These are phyloP conservation scores for Sebastes aleutianus DNA, from an alignment of 2,797 vertebrate genomes.

Conservation along the genomic window DNA sequence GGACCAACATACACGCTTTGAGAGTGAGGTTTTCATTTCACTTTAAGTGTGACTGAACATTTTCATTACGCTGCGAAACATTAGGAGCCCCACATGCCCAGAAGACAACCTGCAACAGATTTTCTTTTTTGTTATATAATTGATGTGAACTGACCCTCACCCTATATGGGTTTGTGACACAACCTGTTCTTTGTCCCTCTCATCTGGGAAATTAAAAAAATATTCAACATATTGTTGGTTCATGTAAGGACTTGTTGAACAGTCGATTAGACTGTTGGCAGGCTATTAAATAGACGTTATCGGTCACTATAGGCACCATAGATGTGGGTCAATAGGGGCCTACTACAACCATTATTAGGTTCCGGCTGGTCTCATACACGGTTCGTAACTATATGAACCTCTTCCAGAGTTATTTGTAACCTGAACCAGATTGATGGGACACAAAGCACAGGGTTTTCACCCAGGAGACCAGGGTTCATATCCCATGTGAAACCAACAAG, in stretches of 20 bases:
- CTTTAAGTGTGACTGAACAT: conserved; percentile 11
- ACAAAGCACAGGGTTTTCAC: no score
- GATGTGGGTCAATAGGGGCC: no score
- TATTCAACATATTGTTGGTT: neutral
- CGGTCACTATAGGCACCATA: no score
- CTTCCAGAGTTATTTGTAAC: no score
- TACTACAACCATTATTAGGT: no score
- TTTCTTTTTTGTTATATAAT: conserved; percentile 1
- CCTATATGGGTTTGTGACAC: neutral
- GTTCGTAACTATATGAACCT: no score
- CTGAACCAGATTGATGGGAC: no score
- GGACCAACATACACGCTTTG: neutral
- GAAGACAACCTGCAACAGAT: neutral
- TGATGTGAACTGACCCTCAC: conserved; percentile 6
- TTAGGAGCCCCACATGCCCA: neutral
- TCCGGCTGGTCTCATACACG: no score
- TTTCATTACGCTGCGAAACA: conserved; percentile 14
- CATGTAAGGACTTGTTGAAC: neutral
- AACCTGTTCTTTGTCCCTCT: neutral
- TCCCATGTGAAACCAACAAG: no score
- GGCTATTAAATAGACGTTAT: no score
- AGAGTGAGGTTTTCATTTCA: neutral
- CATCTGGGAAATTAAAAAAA: conserved; percentile 1
- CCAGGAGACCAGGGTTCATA: no score
- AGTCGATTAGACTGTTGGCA: no score